These are phyloP conservation scores for Belgica antarctica DNA, from an alignment of 2,888 invertebrate genomes.

Conservation along the genomic window DNA sequence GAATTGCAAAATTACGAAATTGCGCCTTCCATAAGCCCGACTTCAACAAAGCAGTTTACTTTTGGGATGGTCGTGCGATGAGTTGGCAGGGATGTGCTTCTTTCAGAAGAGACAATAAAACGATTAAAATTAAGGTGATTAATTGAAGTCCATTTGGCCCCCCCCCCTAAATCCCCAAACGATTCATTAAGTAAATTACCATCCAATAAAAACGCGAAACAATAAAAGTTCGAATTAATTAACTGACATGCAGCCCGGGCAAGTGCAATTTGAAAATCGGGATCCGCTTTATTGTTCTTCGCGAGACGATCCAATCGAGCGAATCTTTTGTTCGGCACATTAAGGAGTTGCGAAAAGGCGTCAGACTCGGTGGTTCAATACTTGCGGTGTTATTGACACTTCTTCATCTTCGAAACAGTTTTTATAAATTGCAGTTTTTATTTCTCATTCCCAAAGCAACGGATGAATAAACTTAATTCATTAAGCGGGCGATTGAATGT, in stretches of 20 bases:
- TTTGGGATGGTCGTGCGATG: not conserved
- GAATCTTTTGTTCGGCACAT: not conserved
- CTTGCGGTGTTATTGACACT: slow-evolving; percentile 4
- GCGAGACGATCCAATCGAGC: not conserved
- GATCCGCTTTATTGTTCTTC: not conserved
- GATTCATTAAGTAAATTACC: not conserved
- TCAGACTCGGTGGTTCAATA: too few species aligned
- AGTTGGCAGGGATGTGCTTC: not conserved
- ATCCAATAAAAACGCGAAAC: not conserved
- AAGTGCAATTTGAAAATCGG: slow-evolving; percentile 23
- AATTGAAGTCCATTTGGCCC: not conserved
- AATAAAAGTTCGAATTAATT: slow-evolving; percentile 20
- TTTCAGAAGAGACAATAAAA: slow-evolving; percentile 16
- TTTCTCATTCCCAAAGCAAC: not conserved
- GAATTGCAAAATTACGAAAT: not conserved
- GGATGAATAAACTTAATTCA: too few species aligned
- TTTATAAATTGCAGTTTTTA: not conserved
- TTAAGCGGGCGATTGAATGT: not conserved
- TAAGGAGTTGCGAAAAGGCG: not conserved
- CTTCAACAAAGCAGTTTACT: not conserved
- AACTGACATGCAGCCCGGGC: not conserved
- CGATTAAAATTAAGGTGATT: slow-evolving; percentile 19
- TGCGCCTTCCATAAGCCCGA: not conserved
- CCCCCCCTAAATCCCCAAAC: not conserved
- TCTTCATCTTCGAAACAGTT: not conserved